These are phyloP conservation scores for Osmerus eperlanus DNA, from an alignment of 2,113 vertebrate genomes.

Conservation along the genomic window DNA sequence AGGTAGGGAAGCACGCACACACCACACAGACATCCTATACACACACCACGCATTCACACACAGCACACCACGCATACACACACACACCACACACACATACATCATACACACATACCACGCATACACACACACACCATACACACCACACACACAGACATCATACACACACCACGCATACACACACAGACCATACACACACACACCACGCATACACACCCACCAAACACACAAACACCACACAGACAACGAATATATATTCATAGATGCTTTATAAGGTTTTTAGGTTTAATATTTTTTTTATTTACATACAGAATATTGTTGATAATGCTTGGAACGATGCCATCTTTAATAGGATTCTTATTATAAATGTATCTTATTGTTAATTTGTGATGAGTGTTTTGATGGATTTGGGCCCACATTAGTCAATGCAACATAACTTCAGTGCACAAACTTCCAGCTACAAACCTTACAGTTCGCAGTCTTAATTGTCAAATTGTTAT, in stretches of 20 bases:
- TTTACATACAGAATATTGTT: no score
- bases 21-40: not conserved
- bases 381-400: no score
- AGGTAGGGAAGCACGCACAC: slow-evolving; percentile 69
- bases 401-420: no score
- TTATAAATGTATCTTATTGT: no score
- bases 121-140: not conserved
- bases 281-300: no score
- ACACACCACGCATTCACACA: not conserved
- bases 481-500: no score
- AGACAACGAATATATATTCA: not conserved
- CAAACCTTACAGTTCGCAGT: no score
- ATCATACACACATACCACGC: not conserved
- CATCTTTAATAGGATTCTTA: no score
- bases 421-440: no score
- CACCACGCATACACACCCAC: not conserved
- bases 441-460: no score
- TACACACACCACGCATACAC: slow-evolving; percentile 7
- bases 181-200: not conserved
- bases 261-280: no score
- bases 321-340: no score
- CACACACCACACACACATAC: not conserved
- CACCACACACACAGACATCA: not conserved
- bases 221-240: not conserved
- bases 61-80: not conserved